Percentiles rank a stretch among this genome's conserved stretches.
Evolutionary conservation across 2,888 invertebrate species (phyloP).

Genomic region (Dasypolia templi): DNA sequence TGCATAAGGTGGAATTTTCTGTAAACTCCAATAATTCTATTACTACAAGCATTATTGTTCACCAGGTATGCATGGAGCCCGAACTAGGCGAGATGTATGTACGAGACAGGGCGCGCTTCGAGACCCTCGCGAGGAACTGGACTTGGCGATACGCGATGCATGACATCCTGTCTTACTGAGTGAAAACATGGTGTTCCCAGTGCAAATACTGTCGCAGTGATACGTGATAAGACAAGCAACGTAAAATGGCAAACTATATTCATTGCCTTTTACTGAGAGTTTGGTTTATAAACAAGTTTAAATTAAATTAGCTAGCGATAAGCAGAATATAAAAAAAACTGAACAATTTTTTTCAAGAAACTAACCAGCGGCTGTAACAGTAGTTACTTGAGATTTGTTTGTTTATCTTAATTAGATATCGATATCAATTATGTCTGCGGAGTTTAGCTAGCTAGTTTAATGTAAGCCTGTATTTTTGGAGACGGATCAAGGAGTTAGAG

Average conservation of each 20-base stretch:
- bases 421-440: no score
- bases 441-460: not conserved
- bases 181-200: not conserved
- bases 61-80: slow-evolving; percentile 97
- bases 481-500: slow-evolving; percentile 9
- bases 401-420: no score
- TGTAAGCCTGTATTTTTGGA: not conserved
- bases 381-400: not conserved
- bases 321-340: no score
- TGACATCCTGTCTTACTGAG: slow-evolving; percentile 89
- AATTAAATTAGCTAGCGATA: not conserved
- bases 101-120: slow-evolving; percentile 93
- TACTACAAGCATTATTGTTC: slow-evolving; percentile 2
- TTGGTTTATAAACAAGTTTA: not conserved
- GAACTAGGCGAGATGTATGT: slow-evolving; percentile 95
- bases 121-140: slow-evolving; percentile 95
- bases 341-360: no score
- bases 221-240: slow-evolving; percentile 4
- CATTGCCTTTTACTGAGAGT: slow-evolving; percentile 12
- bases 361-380: not conserved
- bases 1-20: not conserved
- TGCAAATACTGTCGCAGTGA: slow-evolving; percentile 6
- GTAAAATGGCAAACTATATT: slow-evolving; percentile 36
- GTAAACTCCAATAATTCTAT: not conserved
- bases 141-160: slow-evolving; percentile 98